These are phyloP conservation scores for Ptychadena robeensis DNA, from an alignment of 2,797 vertebrate species.

Conservation along the genomic window DNA sequence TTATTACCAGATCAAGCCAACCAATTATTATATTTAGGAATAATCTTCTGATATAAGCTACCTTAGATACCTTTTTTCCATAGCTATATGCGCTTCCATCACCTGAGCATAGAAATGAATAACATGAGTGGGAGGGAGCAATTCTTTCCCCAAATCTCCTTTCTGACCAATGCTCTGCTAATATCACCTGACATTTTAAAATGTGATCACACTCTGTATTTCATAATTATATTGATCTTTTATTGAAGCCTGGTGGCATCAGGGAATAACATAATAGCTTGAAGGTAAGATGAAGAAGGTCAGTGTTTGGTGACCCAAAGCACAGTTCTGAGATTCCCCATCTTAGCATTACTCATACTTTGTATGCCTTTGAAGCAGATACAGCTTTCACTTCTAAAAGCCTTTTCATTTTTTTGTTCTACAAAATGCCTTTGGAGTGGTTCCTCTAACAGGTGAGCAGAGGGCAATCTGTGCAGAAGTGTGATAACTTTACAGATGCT, in stretches of 20 bases:
- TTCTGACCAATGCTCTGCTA: not conserved
- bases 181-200: not conserved
- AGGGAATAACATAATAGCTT: constrained; percentile 5
- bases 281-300: constrained; percentile 1
- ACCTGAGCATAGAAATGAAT: not conserved
- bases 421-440: constrained; percentile 21
- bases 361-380: not conserved
- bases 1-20: too few relatives aligned
- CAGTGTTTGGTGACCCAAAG: constrained; percentile 9
- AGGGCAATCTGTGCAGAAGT: constrained; percentile 18
- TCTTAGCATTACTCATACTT: not conserved
- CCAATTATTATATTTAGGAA: not conserved
- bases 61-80: not conserved
- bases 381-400: constrained; percentile 3
- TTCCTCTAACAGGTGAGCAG: constrained; percentile 1
- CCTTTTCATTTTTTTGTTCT: not conserved
- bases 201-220: not conserved
- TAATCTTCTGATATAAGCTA: too few relatives aligned
- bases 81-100: not conserved
- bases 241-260: not conserved
- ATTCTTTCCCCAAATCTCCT: not conserved
- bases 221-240: constrained; percentile 2
- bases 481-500: constrained; percentile 6
- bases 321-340: constrained; percentile 3
- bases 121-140: not conserved